Percentiles rank a stretch among this genome's conserved stretches.
Conservation (phyloP, 2,888 invertebrate genomes). For the Patella caerulea region DNA sequence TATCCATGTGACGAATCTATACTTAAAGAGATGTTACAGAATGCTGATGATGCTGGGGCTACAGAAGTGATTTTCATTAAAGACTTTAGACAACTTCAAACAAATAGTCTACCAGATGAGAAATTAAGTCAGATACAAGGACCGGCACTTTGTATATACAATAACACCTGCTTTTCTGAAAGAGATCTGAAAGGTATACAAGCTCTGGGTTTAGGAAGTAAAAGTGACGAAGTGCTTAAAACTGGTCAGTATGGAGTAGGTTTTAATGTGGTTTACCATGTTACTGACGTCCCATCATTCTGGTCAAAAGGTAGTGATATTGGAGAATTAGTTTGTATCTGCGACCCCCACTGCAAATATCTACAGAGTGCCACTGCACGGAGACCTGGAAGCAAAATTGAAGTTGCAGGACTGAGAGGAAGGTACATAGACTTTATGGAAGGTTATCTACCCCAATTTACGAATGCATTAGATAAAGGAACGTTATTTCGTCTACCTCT, state of each 20-base stretch:
- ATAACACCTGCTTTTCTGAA: constrained; percentile 62
- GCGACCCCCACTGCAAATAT: constrained; percentile 56
- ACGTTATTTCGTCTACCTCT: constrained; percentile 67
- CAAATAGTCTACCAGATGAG: constrained; percentile 23
- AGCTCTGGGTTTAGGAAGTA: constrained; percentile 64
- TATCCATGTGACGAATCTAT: constrained; percentile 63
- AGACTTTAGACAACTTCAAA: constrained; percentile 49
- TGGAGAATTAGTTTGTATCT: constrained; percentile 44
- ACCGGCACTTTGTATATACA: constrained; percentile 67
- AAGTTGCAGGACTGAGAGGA: constrained; percentile 32
- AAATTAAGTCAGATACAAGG: constrained; percentile 60
- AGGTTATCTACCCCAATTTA: constrained; percentile 52
- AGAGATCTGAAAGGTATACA: constrained; percentile 64
- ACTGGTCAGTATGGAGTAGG: constrained; percentile 70
- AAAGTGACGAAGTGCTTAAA: constrained; percentile 61
- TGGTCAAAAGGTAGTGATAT: constrained; percentile 48
- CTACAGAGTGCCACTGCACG: constrained; percentile 34
- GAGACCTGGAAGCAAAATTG: constrained; percentile 45
- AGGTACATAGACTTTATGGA: constrained; percentile 48
- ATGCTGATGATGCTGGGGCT: constrained; percentile 66
- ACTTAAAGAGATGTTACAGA: constrained; percentile 66
- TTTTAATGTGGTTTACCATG: constrained; percentile 68
- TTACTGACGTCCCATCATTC: constrained; percentile 69
- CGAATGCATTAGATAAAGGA: constrained; percentile 39
- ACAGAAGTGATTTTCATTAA: constrained; percentile 63